Evolutionary conservation across 2,797 vertebrate species (phyloP).

Genomic region (Telmatherina bonti): DNA sequence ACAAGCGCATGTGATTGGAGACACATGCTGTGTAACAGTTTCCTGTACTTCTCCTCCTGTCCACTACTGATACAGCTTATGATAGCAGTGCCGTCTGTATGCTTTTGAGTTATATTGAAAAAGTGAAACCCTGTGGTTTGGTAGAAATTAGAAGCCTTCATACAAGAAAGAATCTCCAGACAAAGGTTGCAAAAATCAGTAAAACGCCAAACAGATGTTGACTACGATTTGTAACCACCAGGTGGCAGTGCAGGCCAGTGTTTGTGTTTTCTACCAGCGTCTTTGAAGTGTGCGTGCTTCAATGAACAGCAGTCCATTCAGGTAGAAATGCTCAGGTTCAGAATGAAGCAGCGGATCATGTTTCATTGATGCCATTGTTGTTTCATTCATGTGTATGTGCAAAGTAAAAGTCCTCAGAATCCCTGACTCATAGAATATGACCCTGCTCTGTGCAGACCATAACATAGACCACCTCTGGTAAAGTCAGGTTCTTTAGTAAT

Average conservation of each 20-base stretch:
- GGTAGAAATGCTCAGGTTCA: neutral
- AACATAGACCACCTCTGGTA: neutral
- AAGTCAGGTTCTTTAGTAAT: neutral
- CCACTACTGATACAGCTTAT: too few relatives aligned
- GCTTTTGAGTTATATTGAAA: too few relatives aligned
- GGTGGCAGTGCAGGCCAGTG: slow-evolving; percentile 61
- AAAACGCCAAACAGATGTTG: too few relatives aligned
- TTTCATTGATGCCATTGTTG: neutral
- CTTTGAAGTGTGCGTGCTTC: neutral
- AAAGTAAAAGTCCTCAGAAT: neutral
- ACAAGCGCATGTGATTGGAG: too few relatives aligned
- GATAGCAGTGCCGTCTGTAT: too few relatives aligned
- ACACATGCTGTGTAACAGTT: too few relatives aligned
- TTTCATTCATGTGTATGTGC: slow-evolving; percentile 4
- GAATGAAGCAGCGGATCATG: neutral
- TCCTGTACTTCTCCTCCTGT: too few relatives aligned
- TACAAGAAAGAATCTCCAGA: too few relatives aligned
- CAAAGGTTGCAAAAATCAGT: too few relatives aligned
- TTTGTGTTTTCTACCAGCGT: slow-evolving; percentile 5
- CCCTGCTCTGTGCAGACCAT: too few relatives aligned
- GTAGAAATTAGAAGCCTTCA: too few relatives aligned
- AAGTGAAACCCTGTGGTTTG: too few relatives aligned
- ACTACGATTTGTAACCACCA: slow-evolving; percentile 45
- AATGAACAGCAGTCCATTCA: neutral
- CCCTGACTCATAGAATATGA: neutral